These are phyloP conservation scores for Galemys pyrenaicus DNA, from an alignment of 2,113 vertebrate genomes.

Conservation along the genomic window DNA sequence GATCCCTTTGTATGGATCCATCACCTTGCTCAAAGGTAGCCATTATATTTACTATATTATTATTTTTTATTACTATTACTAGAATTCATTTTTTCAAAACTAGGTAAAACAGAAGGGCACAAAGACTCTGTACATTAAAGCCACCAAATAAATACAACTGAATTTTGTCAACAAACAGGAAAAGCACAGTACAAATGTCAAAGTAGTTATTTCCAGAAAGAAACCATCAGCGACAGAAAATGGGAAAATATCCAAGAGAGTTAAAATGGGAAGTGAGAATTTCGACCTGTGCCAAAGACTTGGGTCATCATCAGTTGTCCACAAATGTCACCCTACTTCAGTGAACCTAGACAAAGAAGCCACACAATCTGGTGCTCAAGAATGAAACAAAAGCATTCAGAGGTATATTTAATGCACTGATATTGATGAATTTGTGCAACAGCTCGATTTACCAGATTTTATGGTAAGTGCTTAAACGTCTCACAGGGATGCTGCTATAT, in stretches of 20 bases:
- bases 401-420: neutral
- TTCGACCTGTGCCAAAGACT: conserved; percentile 25
- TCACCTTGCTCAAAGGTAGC: neutral
- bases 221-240: conserved; percentile 10
- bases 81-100: neutral
- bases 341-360: neutral
- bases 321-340: conserved; percentile 27
- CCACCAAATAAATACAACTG: neutral
- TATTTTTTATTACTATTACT: neutral
- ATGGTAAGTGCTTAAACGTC: neutral
- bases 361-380: neutral
- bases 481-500: neutral
- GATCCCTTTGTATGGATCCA: neutral
- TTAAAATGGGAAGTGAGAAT: conserved; percentile 35
- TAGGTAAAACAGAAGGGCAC: neutral
- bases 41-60: neutral
- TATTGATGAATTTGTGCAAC: neutral
- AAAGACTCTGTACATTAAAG: neutral
- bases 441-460: neutral
- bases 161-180: neutral
- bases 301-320: neutral
- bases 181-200: neutral
- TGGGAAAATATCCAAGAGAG: neutral
- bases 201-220: neutral
- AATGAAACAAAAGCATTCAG: neutral